Conservation (phyloP, 2,113 vertebrate species). For the Ageneiosus marmoratus region DNA sequence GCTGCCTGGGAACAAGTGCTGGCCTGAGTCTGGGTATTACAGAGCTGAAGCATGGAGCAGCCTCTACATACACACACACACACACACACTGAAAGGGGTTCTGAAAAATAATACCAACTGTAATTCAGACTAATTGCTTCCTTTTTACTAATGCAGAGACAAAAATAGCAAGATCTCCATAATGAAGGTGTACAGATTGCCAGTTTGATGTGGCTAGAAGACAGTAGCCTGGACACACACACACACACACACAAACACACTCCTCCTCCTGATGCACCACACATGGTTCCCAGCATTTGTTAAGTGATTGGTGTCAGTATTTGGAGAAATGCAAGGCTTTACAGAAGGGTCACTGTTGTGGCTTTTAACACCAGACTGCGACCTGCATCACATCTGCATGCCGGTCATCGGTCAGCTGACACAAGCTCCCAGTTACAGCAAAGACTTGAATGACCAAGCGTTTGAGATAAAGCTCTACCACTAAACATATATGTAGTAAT, state of each 20-base stretch:
- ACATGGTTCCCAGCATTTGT: conserved; percentile 56
- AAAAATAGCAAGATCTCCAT: conserved; percentile 76
- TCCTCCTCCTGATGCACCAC: conserved; percentile 33
- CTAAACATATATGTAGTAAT: not conserved
- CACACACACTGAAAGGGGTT: conserved; percentile 56
- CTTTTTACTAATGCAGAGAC: conserved; percentile 71
- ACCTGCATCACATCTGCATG: conserved; percentile 75
- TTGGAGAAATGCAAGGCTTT: conserved; percentile 67
- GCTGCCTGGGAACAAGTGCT: conserved; percentile 26
- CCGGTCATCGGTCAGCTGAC: conserved; percentile 58
- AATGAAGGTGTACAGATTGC: conserved; percentile 66
- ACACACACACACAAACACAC: conserved; percentile 35
- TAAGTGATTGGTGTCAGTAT: conserved; percentile 69
- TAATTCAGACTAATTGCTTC: conserved; percentile 79
- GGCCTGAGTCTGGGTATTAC: not conserved
- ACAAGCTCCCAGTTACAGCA: conserved; percentile 49
- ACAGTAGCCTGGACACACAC: conserved; percentile 50
- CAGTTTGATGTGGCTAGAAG: conserved; percentile 65
- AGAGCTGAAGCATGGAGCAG: not conserved
- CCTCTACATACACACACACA: conserved; percentile 48
- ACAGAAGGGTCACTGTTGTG: conserved; percentile 74
- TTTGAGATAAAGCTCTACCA: conserved; percentile 26
- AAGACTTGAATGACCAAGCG: conserved; percentile 48
- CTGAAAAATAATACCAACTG: conserved; percentile 73
- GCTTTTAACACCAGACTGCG: conserved; percentile 72